These are phyloP conservation scores for Anser brachyrhynchus DNA, from an alignment of 2,113 vertebrate species.

Conservation along the genomic window DNA sequence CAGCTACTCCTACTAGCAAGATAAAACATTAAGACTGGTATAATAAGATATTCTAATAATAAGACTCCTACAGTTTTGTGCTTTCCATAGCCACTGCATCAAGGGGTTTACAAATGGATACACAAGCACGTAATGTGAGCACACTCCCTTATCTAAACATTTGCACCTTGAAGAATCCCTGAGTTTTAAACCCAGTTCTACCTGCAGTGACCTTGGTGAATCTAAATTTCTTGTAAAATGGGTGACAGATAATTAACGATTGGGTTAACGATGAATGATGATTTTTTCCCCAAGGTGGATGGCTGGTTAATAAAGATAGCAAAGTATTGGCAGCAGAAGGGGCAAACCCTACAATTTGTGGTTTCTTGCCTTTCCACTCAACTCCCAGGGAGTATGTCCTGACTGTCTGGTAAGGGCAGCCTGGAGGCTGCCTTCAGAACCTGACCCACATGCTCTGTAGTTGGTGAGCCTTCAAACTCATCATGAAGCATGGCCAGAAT, in stretches of 20 bases:
- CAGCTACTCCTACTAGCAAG: constrained; percentile 3
- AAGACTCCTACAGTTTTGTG: background rate
- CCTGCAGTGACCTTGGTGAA: background rate
- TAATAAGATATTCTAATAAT: constrained; percentile 24
- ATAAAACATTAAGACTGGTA: background rate
- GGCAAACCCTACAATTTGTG: background rate
- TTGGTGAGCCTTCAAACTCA: background rate
- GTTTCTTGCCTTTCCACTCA: background rate
- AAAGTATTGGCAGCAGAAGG: background rate
- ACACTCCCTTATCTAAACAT: background rate
- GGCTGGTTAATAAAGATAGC: background rate
- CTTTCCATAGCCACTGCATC: background rate
- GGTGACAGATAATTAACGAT: background rate
- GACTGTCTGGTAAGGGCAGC: background rate
- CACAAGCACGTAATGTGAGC: background rate
- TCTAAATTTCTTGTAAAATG: background rate
- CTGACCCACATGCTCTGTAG: background rate
- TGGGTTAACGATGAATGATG: background rate
- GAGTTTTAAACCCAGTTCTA: background rate
- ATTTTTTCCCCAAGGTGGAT: background rate
- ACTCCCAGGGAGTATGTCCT: background rate
- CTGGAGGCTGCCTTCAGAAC: background rate
- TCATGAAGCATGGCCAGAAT: background rate
- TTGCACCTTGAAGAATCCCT: background rate
- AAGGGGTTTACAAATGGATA: background rate